Percentiles rank a stretch among this genome's conserved stretches.
Conservation (phyloP, 2,113 vertebrate species). For the Neogale vison region DNA sequence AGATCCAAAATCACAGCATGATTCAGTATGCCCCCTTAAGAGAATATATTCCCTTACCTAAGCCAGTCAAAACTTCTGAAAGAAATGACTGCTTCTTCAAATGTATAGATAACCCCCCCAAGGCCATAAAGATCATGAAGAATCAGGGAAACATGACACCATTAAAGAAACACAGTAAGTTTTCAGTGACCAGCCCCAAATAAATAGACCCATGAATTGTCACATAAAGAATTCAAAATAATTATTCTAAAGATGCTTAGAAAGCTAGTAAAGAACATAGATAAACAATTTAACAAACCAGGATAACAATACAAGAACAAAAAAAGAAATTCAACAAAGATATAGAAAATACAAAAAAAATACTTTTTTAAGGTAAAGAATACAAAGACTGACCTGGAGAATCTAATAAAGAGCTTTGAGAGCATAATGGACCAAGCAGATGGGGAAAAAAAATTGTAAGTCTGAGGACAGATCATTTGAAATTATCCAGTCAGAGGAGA, state of each 20-base stretch:
- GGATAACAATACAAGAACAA: not conserved
- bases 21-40: not conserved
- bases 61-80: not conserved
- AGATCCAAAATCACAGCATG: not conserved
- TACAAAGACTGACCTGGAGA: not conserved
- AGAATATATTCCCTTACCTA: not conserved
- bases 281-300: not conserved
- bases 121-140: not conserved
- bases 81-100: not conserved
- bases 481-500: not conserved
- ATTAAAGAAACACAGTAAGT: not conserved
- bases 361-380: not conserved
- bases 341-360: not conserved
- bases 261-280: not conserved
- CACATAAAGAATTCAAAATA: not conserved
- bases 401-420: not conserved
- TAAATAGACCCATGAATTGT: not conserved
- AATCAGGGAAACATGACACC: not conserved
- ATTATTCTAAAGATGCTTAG: not conserved
- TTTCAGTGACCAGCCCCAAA: not conserved
- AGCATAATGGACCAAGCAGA: not conserved
- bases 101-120: accelerated
- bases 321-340: not conserved
- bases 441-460: not conserved
- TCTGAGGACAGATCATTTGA: not conserved